Base-by-base conservation (phyloP, 1,140 invertebrate species). In the Galleria mellonella region DNA sequence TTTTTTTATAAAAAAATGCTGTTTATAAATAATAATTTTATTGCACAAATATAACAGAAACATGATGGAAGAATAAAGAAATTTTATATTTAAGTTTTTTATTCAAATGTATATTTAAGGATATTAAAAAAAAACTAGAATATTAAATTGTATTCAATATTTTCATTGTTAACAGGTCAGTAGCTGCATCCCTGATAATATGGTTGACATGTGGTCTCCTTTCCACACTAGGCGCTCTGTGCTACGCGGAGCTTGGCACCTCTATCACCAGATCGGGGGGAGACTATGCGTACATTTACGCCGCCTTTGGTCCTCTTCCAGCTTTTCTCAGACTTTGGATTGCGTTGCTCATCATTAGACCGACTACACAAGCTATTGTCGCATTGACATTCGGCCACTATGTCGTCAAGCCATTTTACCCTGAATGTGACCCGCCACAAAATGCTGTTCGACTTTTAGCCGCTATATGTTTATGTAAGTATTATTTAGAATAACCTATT, bases 241-340 rank as follows among this genome's bases (percentile, higher is more conserved):
- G 94, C 68, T 96, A 96, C 69, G 94, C 94, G 0, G 96, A 97
- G 82, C 87, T 97, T 39, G 94, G 94, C 9, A 94, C 93, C 0
- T 91, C 92, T 33, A 94, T 96, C 59, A 90, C 87, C 40, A 88
- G 94, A 62, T 94, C 94, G 2, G 95, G 95, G 11, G 95, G 94
- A 32, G 95, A 97, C 73, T 97, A 96, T 81, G 94, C 94, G 1
- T 97, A 97, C 77, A 93, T 96, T 31, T 90, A 94, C 67, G 91
- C 92, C 14, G 93, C 95, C 23, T 97, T 97, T 73, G 96, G 96
- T 1, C 92, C 94, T n/a, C 83, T 98, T 8, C 92, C 94, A 0
- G 96, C 93, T 2, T 98, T 98, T 72, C 79, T 97, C 10, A 89
- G 93, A 39, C 84, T 97, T 12, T 98, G 96, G 96, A 92, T 96